phyloP scores from a whole-genome alignment of 2,113 vertebrate species.

The Phoxinus phoxinus region DNA sequence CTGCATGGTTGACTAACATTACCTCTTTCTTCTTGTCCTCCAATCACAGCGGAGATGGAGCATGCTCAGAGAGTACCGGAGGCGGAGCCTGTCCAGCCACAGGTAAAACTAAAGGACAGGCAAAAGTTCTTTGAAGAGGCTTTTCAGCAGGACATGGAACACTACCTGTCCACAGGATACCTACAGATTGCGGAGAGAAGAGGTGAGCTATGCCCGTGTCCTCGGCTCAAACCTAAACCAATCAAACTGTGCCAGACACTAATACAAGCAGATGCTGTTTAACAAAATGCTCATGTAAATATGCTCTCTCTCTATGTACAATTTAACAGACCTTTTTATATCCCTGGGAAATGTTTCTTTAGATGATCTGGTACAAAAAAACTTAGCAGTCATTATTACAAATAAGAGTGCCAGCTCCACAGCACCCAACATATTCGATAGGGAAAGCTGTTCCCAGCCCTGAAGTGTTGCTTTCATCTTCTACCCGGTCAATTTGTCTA shows the following conservation, averaged over 20 bases:
- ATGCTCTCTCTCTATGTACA: neutral
- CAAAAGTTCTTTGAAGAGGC: slow-evolving; percentile 98
- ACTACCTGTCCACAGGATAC: slow-evolving; percentile 94
- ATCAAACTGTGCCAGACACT: neutral
- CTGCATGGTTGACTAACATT: neutral
- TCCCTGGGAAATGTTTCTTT: neutral
- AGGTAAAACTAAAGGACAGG: slow-evolving; percentile 91
- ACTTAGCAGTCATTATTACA: neutral
- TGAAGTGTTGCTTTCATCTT: slow-evolving; percentile 9
- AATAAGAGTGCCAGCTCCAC: slow-evolving; percentile 10
- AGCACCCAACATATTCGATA: slow-evolving; percentile 15
- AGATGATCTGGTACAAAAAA: slow-evolving; percentile 7
- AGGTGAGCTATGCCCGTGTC: slow-evolving; percentile 77
- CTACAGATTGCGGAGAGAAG: slow-evolving; percentile 92
- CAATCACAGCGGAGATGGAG: slow-evolving; percentile 84
- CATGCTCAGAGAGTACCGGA: slow-evolving; percentile 87
- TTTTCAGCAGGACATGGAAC: slow-evolving; percentile 99
- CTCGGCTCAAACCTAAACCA: neutral
- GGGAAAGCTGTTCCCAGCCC: neutral
- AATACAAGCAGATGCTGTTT: neutral
- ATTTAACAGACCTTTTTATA: neutral
- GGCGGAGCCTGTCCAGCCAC: slow-evolving; percentile 84
- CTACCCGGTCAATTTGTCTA: neutral
- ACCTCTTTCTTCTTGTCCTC: neutral
- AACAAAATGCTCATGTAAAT: neutral